Evolutionary conservation across 2,888 invertebrate species (phyloP), one percentile per base, ranked within the genome.

Genomic region (Mellilla xanthometata): DNA sequence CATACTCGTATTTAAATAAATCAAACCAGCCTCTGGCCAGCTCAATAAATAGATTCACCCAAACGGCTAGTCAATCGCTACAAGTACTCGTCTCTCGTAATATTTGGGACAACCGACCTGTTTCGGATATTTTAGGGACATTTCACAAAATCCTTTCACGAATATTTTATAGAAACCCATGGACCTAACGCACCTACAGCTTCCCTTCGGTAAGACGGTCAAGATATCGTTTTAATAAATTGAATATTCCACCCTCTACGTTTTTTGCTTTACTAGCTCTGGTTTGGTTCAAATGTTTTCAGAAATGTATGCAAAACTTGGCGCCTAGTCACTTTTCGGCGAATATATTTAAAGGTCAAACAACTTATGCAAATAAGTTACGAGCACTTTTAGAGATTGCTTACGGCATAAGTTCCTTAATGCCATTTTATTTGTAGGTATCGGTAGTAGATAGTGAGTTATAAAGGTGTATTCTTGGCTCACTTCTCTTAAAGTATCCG

Each of bases 371-470:
- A 49, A 50, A 52, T 44, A 44, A 34, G 15, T 19, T 28, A 22
- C 15, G 39, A 52, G 52, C 48, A 56, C 52, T 56, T 52, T 44
- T 34, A n/a, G 38, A 38, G 24, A 52, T 53, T 56, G 41, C 39
- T 26, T 35, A 40, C 36, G 38, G 38, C 44, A 44, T 22, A 51
- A 46, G 44, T 45, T 48, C 32, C 31, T 28, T 33, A 47, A 39
- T 29, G 39, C 28, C 47, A 34, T 39, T 45, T 30, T 9, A 22
- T 2, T 24, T 4, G 2, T 43, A 47, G 29, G 39, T 41, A 42
- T 48, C 29, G 24, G 28, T 29, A 34, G 24, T 46, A 40, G 23
- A 34, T 40, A 29, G 38, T 36, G 29, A 41, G 45, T 36, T 50
- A 43, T 44, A 44, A 47, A 49, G 45, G 52, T 48, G 43, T 34